Conservation (phyloP, 2,797 vertebrate genomes). For the Diplodus puntazzo region DNA sequence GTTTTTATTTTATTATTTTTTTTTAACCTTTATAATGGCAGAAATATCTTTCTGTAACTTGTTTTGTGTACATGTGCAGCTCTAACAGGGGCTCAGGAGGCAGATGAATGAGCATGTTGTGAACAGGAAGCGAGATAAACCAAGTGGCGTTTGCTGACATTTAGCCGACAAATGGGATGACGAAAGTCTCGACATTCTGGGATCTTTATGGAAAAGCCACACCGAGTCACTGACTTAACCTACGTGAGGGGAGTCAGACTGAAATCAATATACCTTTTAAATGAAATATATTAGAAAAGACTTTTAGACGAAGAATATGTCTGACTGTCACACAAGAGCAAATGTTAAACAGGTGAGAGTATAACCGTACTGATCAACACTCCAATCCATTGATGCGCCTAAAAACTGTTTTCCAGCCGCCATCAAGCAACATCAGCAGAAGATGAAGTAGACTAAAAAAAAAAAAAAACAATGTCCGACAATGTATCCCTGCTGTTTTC, state of each 20-base stretch:
- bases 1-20: slow-evolving; percentile 35
- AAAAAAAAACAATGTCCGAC: no score
- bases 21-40: slow-evolving; percentile 14
- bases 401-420: no score
- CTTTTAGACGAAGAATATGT: no score
- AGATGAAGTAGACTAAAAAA: no score
- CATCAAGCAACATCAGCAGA: no score
- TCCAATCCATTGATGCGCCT: no score
- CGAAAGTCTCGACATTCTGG: background rate
- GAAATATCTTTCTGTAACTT: slow-evolving; percentile 14
- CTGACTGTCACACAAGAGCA: no score
- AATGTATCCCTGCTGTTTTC: no score
- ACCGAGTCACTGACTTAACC: background rate
- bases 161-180: slow-evolving; percentile 9
- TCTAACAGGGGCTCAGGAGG: slow-evolving; percentile 8
- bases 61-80: slow-evolving; percentile 8
- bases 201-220: background rate
- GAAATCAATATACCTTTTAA: background rate
- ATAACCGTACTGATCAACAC: no score
- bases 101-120: slow-evolving; percentile 23
- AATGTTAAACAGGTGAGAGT: no score
- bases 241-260: background rate
- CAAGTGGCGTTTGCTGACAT: background rate
- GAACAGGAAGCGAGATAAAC: slow-evolving; percentile 25
- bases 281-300: no score